These are phyloP conservation scores for Temnothorax curvispinosus DNA, from an alignment of 1,140 invertebrate genomes.

Conservation along the genomic window DNA sequence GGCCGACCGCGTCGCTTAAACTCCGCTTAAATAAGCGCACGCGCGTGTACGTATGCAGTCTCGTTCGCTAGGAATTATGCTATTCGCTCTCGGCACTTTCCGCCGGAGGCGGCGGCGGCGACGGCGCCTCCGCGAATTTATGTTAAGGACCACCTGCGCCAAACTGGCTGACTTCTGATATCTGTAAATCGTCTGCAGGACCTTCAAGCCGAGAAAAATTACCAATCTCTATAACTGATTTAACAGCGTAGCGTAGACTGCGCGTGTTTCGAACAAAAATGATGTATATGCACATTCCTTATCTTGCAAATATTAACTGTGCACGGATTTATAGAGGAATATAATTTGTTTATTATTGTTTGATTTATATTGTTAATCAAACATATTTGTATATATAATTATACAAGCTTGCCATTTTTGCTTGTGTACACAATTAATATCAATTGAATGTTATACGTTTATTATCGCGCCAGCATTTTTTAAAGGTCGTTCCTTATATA, in stretches of 20 bases:
- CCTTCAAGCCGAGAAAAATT: constrained; percentile 1
- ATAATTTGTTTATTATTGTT: background rate
- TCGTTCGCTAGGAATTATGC: constrained; percentile 39
- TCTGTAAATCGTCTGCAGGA: background rate
- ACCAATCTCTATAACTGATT: background rate
- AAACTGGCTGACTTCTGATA: constrained; percentile 48
- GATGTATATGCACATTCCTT: background rate
- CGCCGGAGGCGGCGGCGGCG: background rate
- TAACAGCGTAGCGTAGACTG: no score
- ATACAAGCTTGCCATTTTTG: background rate
- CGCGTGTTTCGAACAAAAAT: background rate
- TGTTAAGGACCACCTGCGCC: constrained; percentile 66
- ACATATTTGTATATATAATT: background rate
- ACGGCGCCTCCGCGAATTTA: constrained; percentile 58
- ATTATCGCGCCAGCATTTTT: background rate
- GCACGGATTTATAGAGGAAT: background rate
- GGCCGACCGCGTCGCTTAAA: constrained; percentile 72
- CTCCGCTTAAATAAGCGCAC: constrained; percentile 74
- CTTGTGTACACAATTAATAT: background rate
- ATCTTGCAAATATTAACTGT: background rate
- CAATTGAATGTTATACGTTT: background rate
- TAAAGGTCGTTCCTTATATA: background rate
- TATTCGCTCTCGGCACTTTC: constrained; percentile 22
- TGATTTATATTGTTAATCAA: background rate
- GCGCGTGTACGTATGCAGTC: constrained; percentile 17